Base-by-base conservation (phyloP, 2,113 vertebrate genomes). In the Psilopsiagon aurifrons region DNA sequence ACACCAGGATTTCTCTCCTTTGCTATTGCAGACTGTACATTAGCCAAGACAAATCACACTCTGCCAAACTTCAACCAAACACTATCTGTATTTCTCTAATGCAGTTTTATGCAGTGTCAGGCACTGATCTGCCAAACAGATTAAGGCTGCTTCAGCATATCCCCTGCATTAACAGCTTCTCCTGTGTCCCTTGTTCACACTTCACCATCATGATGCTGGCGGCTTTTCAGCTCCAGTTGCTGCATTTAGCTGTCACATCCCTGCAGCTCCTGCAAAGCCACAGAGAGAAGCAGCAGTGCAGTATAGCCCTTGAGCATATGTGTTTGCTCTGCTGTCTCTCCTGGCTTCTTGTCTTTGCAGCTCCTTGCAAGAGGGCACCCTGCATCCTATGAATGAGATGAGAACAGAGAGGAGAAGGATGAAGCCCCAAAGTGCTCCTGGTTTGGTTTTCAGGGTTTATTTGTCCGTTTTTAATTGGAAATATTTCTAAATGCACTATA, bases 231-330 rank as follows among this genome's bases (percentile, higher is more conserved):
- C 60, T 89, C 51, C 46, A 29, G 35, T n/a, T 85, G 55, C 29
- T 94, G 82, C 37, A 15, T 90, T 86, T 80, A 69, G 35, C 41
- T 84, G 60, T 63, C 63, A 13, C 2, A 0, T 29, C 78, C 8
- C 68, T 81, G 81, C 84, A 91, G 59, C 39, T 86, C 71, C 64
- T 77, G 41, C 43, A 68, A 47, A 90, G 13, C 46, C 44, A 7
- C 13, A 1, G 62, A 35, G 39, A 49, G 78, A 68, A 35, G 20
- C 23, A 74, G 41, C 39, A 11, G 4, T 17, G 37, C 41, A 60
- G 2, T 1, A 0, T 0, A 13, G 74, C 19, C 41, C n/a, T 19
- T 39, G 46, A 57, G 70, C n/a, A 37, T 0, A 6, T 35, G 17
- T 29, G 15, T 35, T 59, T 86, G 60, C 37, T 76, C 23, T 62